phyloP scores from a whole-genome alignment of 2,888 invertebrate species.

The Limnephilus marmoratus region DNA sequence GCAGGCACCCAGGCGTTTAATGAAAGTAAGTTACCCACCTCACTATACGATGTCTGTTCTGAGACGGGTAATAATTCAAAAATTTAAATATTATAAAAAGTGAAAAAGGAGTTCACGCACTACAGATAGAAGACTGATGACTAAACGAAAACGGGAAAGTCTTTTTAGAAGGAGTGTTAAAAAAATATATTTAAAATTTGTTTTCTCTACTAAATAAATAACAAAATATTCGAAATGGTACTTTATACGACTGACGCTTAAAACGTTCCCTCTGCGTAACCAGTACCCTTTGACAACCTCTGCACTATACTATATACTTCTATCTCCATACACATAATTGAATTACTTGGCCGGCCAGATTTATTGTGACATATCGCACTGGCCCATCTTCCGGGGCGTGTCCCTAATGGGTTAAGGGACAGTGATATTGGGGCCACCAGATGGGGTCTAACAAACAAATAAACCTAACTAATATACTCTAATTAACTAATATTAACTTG shows the following conservation, averaged over 20 bases:
- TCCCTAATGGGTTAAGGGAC: neutral
- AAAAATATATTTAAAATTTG: too few species aligned
- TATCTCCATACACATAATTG: neutral
- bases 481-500: neutral
- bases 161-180: too few species aligned
- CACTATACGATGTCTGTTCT: too few species aligned
- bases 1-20: too few species aligned
- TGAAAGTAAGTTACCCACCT: too few species aligned
- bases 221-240: neutral
- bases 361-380: neutral
- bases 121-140: too few species aligned
- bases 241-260: neutral
- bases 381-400: conserved; percentile 1
- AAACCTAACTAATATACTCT: neutral
- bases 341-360: conserved; percentile 2
- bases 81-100: too few species aligned
- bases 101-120: too few species aligned
- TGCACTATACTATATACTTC: neutral
- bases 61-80: too few species aligned
- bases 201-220: too few species aligned
- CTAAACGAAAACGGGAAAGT: too few species aligned
- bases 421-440: neutral
- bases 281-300: neutral
- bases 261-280: neutral
- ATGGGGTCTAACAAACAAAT: neutral